Conservation (phyloP, 2,113 vertebrate genomes). For the Sinosuthora webbiana region DNA sequence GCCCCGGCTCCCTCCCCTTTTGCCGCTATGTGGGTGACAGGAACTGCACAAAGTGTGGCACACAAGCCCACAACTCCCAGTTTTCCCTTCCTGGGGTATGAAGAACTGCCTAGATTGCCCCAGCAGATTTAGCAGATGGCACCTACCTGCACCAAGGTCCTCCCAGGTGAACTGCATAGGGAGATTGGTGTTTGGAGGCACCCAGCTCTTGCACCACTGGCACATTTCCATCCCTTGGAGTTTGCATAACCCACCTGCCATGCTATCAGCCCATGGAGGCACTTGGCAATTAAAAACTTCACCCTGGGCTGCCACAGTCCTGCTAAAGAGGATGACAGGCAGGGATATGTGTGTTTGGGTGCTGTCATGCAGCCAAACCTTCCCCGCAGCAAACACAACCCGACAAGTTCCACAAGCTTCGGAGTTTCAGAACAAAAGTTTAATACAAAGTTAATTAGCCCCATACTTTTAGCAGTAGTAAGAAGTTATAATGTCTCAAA, state of each 20-base stretch:
- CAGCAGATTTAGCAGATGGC: not conserved
- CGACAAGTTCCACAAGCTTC: not conserved
- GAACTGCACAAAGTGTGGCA: not conserved
- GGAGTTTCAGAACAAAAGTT: slow-evolving; percentile 41
- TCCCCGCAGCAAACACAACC: not conserved
- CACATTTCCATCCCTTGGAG: rapidly evolving
- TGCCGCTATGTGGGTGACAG: rapidly evolving
- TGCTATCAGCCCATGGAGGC: not conserved
- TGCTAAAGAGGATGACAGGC: not conserved
- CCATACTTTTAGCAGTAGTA: slow-evolving; percentile 25
- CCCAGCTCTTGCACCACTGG: not conserved
- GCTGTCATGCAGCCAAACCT: not conserved
- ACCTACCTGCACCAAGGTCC: not conserved
- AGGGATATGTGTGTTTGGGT: not conserved
- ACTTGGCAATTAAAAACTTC: not conserved
- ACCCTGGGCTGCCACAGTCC: not conserved
- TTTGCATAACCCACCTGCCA: not conserved
- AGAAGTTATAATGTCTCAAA: not conserved
- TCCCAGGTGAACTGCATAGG: not conserved
- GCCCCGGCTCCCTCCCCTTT: not conserved
- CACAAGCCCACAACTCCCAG: rapidly evolving
- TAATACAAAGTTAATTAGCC: slow-evolving; percentile 8
- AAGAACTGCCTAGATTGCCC: not conserved
- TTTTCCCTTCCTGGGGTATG: not conserved
- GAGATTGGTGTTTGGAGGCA: not conserved